phyloP scores from a whole-genome alignment of 1,140 invertebrate genomes.

The Branchinecta lynchi region DNA sequence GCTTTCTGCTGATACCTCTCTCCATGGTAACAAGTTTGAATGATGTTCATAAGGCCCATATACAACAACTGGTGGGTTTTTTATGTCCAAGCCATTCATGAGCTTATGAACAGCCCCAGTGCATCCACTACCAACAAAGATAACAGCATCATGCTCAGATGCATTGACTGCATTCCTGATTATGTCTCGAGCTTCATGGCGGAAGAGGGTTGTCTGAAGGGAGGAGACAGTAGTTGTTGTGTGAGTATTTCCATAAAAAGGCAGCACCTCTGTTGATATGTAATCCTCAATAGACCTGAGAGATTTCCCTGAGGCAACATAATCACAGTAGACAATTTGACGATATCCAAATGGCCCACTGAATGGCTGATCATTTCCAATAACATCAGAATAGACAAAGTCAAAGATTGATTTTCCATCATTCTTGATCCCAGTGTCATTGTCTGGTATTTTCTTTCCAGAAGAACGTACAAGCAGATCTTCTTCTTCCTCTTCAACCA shows the following conservation, averaged over 20 bases:
- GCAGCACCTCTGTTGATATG: constrained; percentile 59
- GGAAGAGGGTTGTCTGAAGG: constrained; percentile 70
- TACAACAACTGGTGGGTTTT: constrained; percentile 47
- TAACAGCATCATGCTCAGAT: constrained; percentile 61
- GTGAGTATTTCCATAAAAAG: constrained; percentile 69
- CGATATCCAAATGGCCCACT: constrained; percentile 15
- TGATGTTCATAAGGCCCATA: constrained; percentile 75
- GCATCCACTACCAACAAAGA: constrained; percentile 57
- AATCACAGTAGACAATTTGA: constrained; percentile 66
- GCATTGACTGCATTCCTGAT: constrained; percentile 64
- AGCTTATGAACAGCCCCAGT: constrained; percentile 42
- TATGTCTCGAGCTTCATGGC: constrained; percentile 63
- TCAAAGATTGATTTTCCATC: not conserved
- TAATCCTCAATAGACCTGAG: constrained; percentile 77
- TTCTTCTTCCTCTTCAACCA: no score
- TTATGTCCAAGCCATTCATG: constrained; percentile 44
- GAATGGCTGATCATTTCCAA: constrained; percentile 11
- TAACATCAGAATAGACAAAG: constrained; percentile 6
- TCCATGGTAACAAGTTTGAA: constrained; percentile 67
- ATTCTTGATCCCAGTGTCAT: not conserved
- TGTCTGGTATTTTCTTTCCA: not conserved
- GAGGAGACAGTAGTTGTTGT: constrained; percentile 69
- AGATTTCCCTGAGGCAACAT: constrained; percentile 60
- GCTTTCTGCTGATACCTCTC: constrained; percentile 54
- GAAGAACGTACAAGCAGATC: no score